Conservation (phyloP, 2,113 vertebrate species). For the Paradoxurus hermaphroditus region DNA sequence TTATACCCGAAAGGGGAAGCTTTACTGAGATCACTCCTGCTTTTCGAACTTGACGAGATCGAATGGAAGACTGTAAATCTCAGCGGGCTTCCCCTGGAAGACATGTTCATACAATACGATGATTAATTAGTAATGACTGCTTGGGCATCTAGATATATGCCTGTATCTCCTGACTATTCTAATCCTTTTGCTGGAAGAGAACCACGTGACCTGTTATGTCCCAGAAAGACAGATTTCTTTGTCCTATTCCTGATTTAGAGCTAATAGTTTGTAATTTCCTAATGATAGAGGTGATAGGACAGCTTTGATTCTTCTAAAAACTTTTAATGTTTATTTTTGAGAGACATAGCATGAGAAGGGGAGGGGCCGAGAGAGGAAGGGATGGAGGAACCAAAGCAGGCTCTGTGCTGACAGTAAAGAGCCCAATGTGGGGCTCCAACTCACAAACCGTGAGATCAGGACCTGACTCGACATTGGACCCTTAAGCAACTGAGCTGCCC, state of each 20-base stretch:
- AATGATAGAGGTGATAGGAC: background rate
- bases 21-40: background rate
- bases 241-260: too few species aligned
- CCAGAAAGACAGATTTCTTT: background rate
- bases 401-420: too few species aligned
- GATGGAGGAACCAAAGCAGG: too few species aligned
- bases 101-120: background rate
- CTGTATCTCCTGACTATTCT: background rate
- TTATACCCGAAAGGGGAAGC: background rate
- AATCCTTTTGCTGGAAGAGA: background rate
- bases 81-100: background rate
- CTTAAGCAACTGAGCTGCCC: too few species aligned
- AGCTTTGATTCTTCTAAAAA: background rate
- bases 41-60: background rate
- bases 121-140: background rate
- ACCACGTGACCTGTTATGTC: background rate
- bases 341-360: too few species aligned
- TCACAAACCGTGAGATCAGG: too few species aligned
- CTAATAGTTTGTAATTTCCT: too few species aligned
- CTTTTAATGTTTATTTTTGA: too few species aligned
- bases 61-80: background rate
- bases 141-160: background rate
- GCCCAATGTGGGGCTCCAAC: too few species aligned
- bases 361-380: too few species aligned
- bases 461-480: too few species aligned